Base-by-base conservation (phyloP, 2,113 vertebrate species). In the Sorex fumeus region DNA sequence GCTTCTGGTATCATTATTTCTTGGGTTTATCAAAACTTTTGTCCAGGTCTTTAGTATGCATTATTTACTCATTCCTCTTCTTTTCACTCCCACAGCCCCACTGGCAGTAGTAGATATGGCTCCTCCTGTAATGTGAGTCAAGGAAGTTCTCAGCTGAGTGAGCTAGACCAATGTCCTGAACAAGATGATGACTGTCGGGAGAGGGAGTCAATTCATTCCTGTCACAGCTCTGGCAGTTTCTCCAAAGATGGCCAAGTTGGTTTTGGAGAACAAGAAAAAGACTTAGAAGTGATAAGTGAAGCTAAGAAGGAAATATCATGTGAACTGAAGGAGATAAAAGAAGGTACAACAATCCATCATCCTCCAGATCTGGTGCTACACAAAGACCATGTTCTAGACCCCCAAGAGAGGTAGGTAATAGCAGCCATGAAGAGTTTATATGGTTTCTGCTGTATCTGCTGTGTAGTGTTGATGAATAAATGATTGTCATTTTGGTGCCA, bases 91-190 rank as follows among this genome's bases (percentile, higher is more conserved):
- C 96, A 82, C 97, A 99, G 99, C 98, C 99, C 99, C 79, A 98
- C 97, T 97, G 98, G 98, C 97, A 99, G 99, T 97, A 99, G 99
- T 98, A 98, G 98, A 93, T 99, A 98, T 47, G 98, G 99, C 78
- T 99, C 99, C 71, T 99, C 99, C 69, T 99, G 99, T 95, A 99
- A 99, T 93, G 98, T 99, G 96, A 99, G 99, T 97, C 99, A 99
- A 97, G 98, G 98, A 84, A 99, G 99, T 97, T 99, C 99, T 94
- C 99, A 99, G 89, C 98, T 99, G 47, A 99, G 99, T 88, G 99
- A 99, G 95, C 97, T 97, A 86, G 99, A 99, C 66, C 99, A 97
- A 62, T 98, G 93, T 64, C 98, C 98, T 3, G 99, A 98, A 93
- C 98, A 98, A 71, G 97, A 98, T 9, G 99, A 99, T 57, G 99